Evolutionary conservation across 1,140 invertebrate species (phyloP), one percentile per base, ranked within the genome.

Genomic region (Drosophila littoralis): DNA sequence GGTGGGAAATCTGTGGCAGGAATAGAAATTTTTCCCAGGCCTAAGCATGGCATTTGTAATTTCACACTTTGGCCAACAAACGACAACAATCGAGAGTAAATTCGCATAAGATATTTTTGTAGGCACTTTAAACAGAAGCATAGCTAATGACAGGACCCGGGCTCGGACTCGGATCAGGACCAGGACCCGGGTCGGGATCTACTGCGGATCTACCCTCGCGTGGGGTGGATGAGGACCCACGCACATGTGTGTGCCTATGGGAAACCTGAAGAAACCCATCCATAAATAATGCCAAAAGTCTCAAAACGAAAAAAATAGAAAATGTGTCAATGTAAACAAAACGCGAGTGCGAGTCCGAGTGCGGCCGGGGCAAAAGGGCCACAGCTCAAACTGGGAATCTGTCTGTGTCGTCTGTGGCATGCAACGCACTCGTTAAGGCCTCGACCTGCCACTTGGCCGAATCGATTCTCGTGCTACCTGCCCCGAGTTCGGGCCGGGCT

Each of bases 291-390:
- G 78, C 42, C 22, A 40, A 60, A 77, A 22, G 22, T 22, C 22
- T 22, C 22, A 22, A 22, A 22, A 22, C 22, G 22, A 22, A 22
- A 22, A 65, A 77, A 67, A 77, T 79, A 66, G 63, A 63, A 81
- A 84, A 84, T 84, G 81, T 84, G 81, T 85, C 81, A 84, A 81
- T 81, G 69, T 64, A 75, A 85, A 85, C 75, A 83, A 72, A 71
- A 59, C 43, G 48, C 63, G 46, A 66, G 4, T 28, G 22, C 22
- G 22, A 5, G 22, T 28, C 1, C 22, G 22, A 28, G 22, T 28
- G 22, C 22, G 22, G 5, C 22, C 22, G 22, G 10, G 8, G 17
- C 13, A 28, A 51, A 33, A 9, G 33, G 35, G 28, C 1, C 48
- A 52, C 35, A 40, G 40, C 12, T 4, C 35, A 38, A 12, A 36